These are phyloP conservation scores for Atrina japonica DNA, from an alignment of 2,888 invertebrate species.

Conservation along the genomic window DNA sequence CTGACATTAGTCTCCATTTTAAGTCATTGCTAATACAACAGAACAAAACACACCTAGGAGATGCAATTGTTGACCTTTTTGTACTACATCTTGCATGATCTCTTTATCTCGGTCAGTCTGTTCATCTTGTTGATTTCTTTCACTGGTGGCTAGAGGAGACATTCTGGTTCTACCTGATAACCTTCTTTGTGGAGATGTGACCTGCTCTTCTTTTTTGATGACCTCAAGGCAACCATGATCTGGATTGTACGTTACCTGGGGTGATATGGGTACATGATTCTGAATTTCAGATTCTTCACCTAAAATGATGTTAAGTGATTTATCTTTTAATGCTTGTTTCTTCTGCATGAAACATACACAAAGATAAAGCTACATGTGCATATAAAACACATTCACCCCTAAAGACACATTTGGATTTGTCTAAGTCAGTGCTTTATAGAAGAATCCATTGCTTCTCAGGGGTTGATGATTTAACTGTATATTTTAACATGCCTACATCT, in stretches of 20 bases:
- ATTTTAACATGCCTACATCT: no score
- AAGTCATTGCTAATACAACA: no score
- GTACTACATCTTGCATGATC: constrained; percentile 4
- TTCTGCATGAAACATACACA: no score
- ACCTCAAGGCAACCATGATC: constrained; percentile 63
- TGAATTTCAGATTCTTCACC: constrained; percentile 67
- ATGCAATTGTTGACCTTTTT: constrained; percentile 12
- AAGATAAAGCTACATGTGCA: no score
- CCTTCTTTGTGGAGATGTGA: constrained; percentile 40
- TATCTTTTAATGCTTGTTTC: no score
- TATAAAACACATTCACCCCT: no score
- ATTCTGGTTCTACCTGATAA: constrained; percentile 40
- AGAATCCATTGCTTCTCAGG: no score
- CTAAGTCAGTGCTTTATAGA: no score
- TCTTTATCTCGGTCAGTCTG: neutral
- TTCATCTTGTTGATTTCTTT: constrained; percentile 4
- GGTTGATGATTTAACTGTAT: no score
- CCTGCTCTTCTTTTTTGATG: constrained; percentile 47
- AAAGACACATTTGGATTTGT: no score
- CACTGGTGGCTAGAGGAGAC: constrained; percentile 52
- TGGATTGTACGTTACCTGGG: constrained; percentile 58
- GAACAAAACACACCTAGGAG: constrained; percentile 11
- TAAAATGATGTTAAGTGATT: no score
- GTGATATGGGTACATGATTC: constrained; percentile 67
- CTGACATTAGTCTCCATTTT: no score